These are phyloP conservation scores for Dasyprocta punctata DNA, from an alignment of 2,113 vertebrate genomes.

Conservation along the genomic window DNA sequence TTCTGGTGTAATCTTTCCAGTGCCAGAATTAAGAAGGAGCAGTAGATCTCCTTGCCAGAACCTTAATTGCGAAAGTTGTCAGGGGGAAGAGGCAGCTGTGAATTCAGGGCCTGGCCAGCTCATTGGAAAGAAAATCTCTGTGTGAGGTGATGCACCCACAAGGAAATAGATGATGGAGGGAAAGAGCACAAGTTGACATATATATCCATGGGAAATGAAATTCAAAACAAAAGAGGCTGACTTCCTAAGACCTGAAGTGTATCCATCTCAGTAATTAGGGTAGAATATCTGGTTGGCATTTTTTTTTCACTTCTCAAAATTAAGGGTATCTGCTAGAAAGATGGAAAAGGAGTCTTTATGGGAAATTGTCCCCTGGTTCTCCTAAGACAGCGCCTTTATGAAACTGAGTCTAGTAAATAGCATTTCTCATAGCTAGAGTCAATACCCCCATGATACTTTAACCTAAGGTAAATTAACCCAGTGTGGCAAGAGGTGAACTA, in stretches of 20 bases:
- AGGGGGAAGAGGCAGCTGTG: not conserved
- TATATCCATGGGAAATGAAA: not conserved
- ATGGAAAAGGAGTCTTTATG: not conserved
- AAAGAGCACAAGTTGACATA: not conserved
- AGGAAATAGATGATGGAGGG: not conserved
- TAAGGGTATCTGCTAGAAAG: not conserved
- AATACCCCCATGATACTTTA: not conserved
- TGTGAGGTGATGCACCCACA: not conserved
- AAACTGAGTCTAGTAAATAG: not conserved
- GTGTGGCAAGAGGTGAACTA: not conserved
- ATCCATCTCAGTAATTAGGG: not conserved
- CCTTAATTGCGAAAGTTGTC: not conserved
- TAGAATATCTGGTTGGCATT: not conserved
- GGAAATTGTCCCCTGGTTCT: not conserved
- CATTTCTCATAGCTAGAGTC: not conserved
- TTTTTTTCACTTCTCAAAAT: not conserved
- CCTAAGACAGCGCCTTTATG: not conserved
- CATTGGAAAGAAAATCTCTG: not conserved
- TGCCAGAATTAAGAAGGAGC: not conserved
- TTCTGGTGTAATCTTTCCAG: not conserved
- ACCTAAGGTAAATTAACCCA: not conserved
- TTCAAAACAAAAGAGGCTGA: not conserved
- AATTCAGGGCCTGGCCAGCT: not conserved
- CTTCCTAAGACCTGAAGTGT: slow-evolving; percentile 25
- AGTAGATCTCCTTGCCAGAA: not conserved